Evolutionary conservation across 1,140 invertebrate genomes (phyloP).

Genomic region (Pachypeltis micranthus): DNA sequence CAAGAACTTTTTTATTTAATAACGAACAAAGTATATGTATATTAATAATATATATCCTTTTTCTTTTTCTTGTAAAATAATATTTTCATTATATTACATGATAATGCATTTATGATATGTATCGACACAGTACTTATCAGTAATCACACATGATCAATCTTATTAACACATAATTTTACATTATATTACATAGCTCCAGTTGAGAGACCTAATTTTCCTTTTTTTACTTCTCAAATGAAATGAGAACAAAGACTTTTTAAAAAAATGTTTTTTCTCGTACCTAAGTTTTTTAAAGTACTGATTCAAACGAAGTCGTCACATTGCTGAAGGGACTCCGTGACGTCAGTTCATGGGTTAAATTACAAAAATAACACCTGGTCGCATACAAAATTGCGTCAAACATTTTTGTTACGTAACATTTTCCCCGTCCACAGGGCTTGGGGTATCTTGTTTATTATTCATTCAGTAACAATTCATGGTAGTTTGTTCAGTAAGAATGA

Average conservation of each 20-base stretch:
- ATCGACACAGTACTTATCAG: conserved; percentile 19
- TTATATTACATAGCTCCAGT: conserved; percentile 19
- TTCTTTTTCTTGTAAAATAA: conserved; percentile 6
- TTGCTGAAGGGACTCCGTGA: conserved; percentile 5
- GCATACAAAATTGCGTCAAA: not conserved
- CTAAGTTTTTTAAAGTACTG: not conserved
- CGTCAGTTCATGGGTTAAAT: not conserved
- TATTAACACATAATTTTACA: conserved; percentile 14
- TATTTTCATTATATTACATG: conserved; percentile 11
- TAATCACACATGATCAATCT: conserved; percentile 15
- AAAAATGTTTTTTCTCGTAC: not conserved
- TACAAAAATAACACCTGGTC: conserved; percentile 2
- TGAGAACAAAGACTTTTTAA: not conserved
- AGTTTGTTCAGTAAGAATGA: too few species aligned
- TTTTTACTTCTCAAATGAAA: not conserved
- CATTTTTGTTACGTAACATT: not conserved
- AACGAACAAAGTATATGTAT: conserved; percentile 2
- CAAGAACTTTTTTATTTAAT: conserved; percentile 1
- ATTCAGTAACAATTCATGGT: too few species aligned
- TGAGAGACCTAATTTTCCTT: not conserved
- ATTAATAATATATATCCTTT: conserved; percentile 4
- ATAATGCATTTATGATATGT: conserved; percentile 20
- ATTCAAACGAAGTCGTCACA: not conserved
- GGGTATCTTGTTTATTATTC: not conserved
- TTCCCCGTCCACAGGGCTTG: not conserved